Percentiles rank a stretch among this genome's conserved stretches.
Conservation (phyloP, 2,888 invertebrate species). For the Theretra japonica region DNA sequence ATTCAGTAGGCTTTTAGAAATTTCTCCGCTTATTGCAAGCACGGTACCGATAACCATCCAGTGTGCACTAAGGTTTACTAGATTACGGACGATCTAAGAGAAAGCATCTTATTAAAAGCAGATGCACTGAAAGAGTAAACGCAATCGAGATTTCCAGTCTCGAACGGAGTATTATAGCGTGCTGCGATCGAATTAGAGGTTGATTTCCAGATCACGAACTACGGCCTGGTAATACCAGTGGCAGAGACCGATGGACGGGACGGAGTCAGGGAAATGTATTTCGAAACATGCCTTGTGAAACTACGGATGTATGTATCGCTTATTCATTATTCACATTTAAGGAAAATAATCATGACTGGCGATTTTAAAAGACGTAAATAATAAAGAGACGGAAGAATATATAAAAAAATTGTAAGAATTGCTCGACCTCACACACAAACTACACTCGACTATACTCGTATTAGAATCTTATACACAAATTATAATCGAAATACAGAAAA, state of each 20-base stretch:
- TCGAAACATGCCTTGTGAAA: no score
- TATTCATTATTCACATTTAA: no score
- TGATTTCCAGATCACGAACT: constrained; percentile 25
- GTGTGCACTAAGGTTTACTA: background rate
- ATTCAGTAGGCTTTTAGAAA: background rate
- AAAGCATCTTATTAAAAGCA: constrained; percentile 32
- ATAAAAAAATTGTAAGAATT: no score
- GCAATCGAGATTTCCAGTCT: constrained; percentile 23
- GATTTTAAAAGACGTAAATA: no score
- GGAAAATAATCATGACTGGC: no score
- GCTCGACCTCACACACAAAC: no score
- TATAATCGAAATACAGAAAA: no score
- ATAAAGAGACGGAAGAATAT: no score
- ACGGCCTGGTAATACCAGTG: constrained; percentile 49
- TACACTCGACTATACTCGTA: no score
- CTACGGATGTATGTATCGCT: no score
- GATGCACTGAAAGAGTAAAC: constrained; percentile 27
- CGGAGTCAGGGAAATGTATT: no score
- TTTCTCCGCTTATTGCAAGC: background rate
- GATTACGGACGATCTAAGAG: constrained; percentile 6
- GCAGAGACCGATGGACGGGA: constrained; percentile 33
- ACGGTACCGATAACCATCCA: background rate
- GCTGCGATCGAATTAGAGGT: constrained; percentile 26
- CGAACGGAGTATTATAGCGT: constrained; percentile 24
- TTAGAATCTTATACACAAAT: no score